Percentiles rank a stretch among this genome's conserved stretches.
These are phyloP conservation scores for Parapristionchus giblindavisi DNA, from an alignment of 2,888 invertebrate species.

Conservation along the genomic window DNA sequence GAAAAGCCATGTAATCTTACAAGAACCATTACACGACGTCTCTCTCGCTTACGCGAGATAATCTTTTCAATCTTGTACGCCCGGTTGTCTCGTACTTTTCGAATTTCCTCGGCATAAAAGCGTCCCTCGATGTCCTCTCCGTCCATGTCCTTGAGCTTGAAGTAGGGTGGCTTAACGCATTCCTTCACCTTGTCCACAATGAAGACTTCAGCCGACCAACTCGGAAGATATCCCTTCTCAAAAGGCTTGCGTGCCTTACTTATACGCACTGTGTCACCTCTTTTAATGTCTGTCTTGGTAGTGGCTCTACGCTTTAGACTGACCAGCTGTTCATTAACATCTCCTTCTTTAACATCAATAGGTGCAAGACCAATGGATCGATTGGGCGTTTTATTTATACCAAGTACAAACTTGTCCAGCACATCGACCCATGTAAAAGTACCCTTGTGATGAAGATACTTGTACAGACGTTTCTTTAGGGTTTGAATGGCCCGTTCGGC, in stretches of 20 bases:
- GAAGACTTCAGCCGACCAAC: background rate
- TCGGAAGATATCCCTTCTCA: background rate
- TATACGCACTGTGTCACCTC: background rate
- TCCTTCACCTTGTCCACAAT: constrained; percentile 1
- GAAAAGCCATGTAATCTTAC: background rate
- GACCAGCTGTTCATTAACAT: constrained; percentile 2
- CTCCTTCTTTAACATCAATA: background rate
- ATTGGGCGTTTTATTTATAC: background rate
- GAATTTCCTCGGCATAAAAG: background rate
- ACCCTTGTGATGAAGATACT: background rate
- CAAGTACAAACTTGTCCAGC: background rate
- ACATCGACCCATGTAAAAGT: background rate
- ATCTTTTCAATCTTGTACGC: background rate
- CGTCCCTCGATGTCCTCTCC: background rate
- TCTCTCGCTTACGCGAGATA: background rate
- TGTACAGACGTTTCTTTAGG: constrained; percentile 10
- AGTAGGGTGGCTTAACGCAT: background rate
- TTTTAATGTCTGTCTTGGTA: background rate
- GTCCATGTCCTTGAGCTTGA: background rate
- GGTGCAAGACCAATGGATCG: background rate
- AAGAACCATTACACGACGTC: background rate
- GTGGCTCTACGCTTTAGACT: too few species aligned
- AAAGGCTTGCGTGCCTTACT: background rate
- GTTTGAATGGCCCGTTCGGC: constrained; percentile 17
- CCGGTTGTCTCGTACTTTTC: background rate